Base-by-base conservation (phyloP, 2,113 vertebrate species). In the Chitala chitala region DNA sequence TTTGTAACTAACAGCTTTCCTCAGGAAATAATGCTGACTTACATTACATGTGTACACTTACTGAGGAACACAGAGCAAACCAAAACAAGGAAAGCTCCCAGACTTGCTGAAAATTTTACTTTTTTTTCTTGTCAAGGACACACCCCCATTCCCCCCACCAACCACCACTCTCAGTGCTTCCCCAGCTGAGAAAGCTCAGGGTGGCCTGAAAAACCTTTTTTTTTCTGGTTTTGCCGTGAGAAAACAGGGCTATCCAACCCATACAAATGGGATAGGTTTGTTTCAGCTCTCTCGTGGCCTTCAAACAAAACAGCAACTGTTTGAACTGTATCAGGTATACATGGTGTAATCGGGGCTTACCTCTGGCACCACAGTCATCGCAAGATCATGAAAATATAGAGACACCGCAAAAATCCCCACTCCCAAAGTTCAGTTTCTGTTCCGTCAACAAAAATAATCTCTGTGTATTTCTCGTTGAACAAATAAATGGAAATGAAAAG, bases 301-400 rank as follows among this genome's bases (percentile, higher is more conserved):
- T 69, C 44, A 75, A 72, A 42, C 80, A 84, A 80, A 69, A 66
- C 71, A 82, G 80, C 75, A 82, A 75, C 59, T 88, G 86, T 87
- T 88, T 87, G 76, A 76, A 82, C 78, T 85, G 86, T 85, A 88
- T 88, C 84, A 84, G 87, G 84, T 87, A 81, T 82, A 77, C 78
- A 75, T 68, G 68, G 81, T 82, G 77, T 80, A 84, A 84, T 85
- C 82, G 44, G 31, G 66, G 53, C 55, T 70, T 72, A 75, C 69
- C 59, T 71, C 42, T 71, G 73, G 71, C 69, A 56, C 69, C 40
- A n/a, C 64, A 75, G 80, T 82, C 77, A 76, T 73, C 71, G 74
- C 46, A 61, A 24, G 33, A 59, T 79, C 77, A 44, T 72, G 82
- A 80, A 64, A 82, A 85, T 81, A 82, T 13, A 76, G 75, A 83